These are phyloP conservation scores for Chlorospingus flavigularis DNA, from an alignment of 2,797 vertebrate genomes.

Conservation along the genomic window DNA sequence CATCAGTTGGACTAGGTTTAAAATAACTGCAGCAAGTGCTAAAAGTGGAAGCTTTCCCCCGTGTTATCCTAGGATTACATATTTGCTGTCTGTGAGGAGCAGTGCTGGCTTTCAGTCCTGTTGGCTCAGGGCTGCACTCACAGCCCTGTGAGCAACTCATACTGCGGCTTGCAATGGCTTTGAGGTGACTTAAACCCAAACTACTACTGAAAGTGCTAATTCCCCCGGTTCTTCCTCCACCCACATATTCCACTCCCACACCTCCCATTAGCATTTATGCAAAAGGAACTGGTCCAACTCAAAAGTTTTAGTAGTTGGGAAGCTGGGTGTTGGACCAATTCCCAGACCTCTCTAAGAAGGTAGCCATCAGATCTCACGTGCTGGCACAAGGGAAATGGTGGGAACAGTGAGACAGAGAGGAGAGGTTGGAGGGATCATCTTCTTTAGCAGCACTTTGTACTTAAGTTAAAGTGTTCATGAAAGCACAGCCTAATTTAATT, in stretches of 20 bases:
- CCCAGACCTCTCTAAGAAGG: neutral
- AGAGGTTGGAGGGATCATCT: neutral
- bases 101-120: neutral
- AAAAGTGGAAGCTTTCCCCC: neutral
- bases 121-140: neutral
- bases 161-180: neutral
- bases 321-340: neutral
- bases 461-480: neutral
- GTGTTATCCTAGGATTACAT: neutral
- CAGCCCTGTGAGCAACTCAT: neutral
- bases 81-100: neutral
- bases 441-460: neutral
- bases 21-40: neutral
- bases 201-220: neutral
- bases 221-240: neutral
- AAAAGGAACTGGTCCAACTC: neutral
- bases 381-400: neutral
- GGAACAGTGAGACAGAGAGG: neutral
- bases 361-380: neutral
- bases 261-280: neutral
- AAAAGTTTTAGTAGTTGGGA: neutral
- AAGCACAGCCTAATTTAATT: constrained; percentile 26
- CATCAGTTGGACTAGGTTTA: neutral
- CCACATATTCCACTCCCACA: neutral
- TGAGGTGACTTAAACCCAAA: neutral